Evolutionary conservation across 64 coral and sea anemone genomes (phyloP).

Genomic region (Actinia tenebrosa): DNA sequence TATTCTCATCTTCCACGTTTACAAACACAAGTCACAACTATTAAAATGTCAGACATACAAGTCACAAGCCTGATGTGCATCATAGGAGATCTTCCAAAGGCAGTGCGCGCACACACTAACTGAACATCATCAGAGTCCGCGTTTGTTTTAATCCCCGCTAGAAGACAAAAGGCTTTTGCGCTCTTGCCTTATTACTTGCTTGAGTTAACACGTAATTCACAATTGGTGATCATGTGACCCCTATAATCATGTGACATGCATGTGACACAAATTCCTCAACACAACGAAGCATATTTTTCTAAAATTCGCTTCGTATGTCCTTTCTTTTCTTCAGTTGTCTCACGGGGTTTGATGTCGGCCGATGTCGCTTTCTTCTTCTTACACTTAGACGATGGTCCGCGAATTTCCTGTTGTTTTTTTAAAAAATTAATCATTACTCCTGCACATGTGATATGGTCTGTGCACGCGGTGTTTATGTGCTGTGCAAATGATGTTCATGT

Average conservation of each 20-base stretch:
- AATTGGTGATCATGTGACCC: background rate
- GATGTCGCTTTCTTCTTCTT: conserved; percentile 25
- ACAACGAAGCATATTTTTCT: background rate
- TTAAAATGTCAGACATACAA: no score
- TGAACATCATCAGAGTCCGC: no score
- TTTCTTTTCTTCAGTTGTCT: conserved; percentile 28
- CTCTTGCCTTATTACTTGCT: no score
- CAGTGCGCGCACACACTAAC: no score
- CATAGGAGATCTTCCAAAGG: no score
- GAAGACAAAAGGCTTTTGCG: no score
- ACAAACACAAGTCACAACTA: no score
- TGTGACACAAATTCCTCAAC: background rate
- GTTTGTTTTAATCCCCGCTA: no score
- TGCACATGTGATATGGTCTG: background rate
- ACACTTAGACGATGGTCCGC: conserved; percentile 39
- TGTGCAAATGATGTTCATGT: background rate
- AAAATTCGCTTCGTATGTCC: conserved; percentile 43
- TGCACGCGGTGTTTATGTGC: background rate
- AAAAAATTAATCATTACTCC: background rate
- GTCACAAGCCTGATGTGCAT: no score
- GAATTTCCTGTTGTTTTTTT: conserved; percentile 25
- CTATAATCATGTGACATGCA: background rate
- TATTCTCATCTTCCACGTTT: no score
- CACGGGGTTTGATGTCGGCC: conserved; percentile 36
- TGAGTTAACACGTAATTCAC: background rate